Evolutionary conservation across 1,140 invertebrate genomes (phyloP), one percentile per base, ranked within the genome.

Genomic region (Caenorhabditis brenneri): DNA sequence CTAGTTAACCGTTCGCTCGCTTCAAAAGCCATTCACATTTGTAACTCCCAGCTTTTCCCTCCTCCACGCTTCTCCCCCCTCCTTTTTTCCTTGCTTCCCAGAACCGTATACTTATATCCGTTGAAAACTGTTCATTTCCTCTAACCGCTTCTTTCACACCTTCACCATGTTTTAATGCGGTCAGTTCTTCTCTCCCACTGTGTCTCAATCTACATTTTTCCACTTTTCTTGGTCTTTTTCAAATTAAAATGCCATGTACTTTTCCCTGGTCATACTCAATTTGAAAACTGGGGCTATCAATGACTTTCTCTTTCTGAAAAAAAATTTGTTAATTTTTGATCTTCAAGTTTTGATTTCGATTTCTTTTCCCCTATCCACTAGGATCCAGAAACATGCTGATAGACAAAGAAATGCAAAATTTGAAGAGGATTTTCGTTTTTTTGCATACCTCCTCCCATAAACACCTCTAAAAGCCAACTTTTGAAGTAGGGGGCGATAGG

Each of bases 161-260:
- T 74, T n/a, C n/a, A 74, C 65, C 65, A 74, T 74, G 33, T 74
- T 55, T 58, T 42, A 74, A 74, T 74, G 65, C 65, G 65, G 65
- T 74, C 65, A 74, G 65, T 74, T 74, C 65, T 12, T 74, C 65
- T 74, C 65, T 46, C 65, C 58, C 33, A 74, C 65, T 74, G 65
- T 39, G 65, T 42, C 9, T 65, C 9, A 29, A 42, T 74, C 36
- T 74, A 24, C 65, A 74, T 74, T 42, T 74, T 46, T n/a, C n/a
- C n/a, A n/a, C 65, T 33, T 33, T 10, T 27, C n/a, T 16, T 74
- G 65, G 65, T 42, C 65, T 74, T 74, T 74, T n/a, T n/a, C n/a
- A n/a, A n/a, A n/a, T n/a, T n/a, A n/a, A n/a, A 74, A 74, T 19
- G 36, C 36, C 33, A 65, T 39, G 65, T 46, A 74, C 65, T 74